phyloP scores from a whole-genome alignment of 2,797 vertebrate genomes.

The Intellagama lesueurii region DNA sequence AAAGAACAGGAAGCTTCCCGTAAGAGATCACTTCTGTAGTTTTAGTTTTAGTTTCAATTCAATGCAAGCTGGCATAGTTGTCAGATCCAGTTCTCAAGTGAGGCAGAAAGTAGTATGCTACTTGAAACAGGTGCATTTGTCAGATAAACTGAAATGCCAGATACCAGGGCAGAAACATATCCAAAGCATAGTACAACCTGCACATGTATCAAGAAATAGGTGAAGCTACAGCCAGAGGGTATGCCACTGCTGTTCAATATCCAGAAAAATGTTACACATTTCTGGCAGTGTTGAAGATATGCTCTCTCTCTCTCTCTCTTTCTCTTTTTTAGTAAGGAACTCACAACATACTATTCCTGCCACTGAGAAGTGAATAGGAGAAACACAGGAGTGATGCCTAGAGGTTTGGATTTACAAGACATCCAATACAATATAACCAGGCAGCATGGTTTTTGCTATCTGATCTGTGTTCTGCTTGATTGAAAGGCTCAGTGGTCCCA shows the following conservation, averaged over 20 bases:
- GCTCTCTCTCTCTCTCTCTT: background rate
- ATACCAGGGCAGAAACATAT: background rate
- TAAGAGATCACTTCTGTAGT: no score
- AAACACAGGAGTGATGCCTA: background rate
- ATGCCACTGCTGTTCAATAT: background rate
- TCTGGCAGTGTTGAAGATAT: background rate
- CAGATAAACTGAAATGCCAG: background rate
- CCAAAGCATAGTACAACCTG: background rate
- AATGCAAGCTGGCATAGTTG: background rate
- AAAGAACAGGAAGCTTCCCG: no score
- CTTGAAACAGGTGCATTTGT: background rate
- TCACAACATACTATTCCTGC: background rate
- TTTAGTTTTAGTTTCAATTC: background rate
- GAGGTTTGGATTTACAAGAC: background rate
- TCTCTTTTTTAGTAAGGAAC: background rate
- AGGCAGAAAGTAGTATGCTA: background rate
- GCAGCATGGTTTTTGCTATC: background rate
- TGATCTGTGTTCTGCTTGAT: background rate
- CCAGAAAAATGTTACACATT: background rate
- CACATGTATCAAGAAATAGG: background rate
- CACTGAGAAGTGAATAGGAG: background rate
- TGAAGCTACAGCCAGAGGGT: background rate
- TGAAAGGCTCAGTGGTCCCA: constrained; percentile 16
- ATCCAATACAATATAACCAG: background rate
- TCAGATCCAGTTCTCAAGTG: background rate